Conservation (phyloP, 1,140 invertebrate species). For the Pseudomyrmex sp. region DNA sequence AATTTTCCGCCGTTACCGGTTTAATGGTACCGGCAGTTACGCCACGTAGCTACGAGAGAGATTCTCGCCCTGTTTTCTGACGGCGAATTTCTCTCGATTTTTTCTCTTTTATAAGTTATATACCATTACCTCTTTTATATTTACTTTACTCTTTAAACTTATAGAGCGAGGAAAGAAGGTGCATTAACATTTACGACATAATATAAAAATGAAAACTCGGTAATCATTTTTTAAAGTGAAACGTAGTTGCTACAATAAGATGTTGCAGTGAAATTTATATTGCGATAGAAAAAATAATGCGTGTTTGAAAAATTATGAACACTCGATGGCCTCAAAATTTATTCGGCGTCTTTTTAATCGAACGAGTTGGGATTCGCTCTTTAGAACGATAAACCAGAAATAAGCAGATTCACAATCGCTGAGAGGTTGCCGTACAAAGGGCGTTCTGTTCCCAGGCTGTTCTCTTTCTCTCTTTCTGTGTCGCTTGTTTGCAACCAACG, state of each 20-base stretch:
- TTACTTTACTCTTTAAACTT: no score
- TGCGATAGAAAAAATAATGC: not conserved
- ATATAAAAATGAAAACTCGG: no score
- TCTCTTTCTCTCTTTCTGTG: not conserved
- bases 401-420: constrained; percentile 59
- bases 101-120: not conserved
- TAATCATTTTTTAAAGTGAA: no score
- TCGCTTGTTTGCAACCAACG: constrained; percentile 12
- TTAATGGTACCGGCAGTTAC: constrained; percentile 6
- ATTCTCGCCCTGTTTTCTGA: not conserved
- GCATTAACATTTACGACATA: no score
- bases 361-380: constrained; percentile 6
- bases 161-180: no score
- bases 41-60: not conserved
- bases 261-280: not conserved
- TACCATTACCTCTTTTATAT: no score
- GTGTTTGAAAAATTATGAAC: not conserved
- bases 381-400: constrained; percentile 32
- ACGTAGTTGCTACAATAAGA: no score
- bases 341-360: not conserved
- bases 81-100: no score
- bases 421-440: constrained; percentile 68
- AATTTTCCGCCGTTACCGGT: not conserved
- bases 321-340: not conserved
- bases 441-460: constrained; percentile 68